Evolutionary conservation across 2,113 vertebrate species (phyloP).

Genomic region (Nibea albiflora): DNA sequence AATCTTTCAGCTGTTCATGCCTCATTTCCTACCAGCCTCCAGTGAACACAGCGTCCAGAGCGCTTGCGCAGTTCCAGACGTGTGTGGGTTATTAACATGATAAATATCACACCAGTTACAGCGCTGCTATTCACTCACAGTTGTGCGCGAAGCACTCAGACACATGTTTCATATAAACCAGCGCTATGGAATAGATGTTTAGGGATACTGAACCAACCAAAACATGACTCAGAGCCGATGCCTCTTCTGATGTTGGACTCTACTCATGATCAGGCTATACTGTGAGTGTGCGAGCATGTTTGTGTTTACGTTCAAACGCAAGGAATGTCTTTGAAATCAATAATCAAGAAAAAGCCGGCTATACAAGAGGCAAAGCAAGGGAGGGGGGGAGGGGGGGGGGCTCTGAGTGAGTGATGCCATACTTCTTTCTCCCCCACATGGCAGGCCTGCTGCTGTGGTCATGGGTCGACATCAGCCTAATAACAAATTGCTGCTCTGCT

Average conservation of each 20-base stretch:
- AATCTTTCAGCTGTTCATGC: conserved; percentile 61
- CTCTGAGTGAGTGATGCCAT: conserved; percentile 49
- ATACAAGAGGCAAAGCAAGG: background rate
- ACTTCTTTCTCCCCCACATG: conserved; percentile 44
- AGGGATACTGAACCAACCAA: conserved; percentile 16
- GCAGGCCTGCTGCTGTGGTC: conserved; percentile 69
- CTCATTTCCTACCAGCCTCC: conserved; percentile 66
- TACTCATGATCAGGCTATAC: background rate
- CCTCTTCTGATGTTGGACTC: conserved; percentile 9
- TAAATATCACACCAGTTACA: conserved; percentile 51
- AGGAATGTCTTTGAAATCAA: conserved; percentile 59
- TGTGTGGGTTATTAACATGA: conserved; percentile 68
- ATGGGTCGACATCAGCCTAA: conserved; percentile 71
- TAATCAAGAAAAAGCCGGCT: background rate
- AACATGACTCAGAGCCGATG: background rate
- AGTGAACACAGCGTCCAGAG: conserved; percentile 45
- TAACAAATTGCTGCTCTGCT: conserved; percentile 74
- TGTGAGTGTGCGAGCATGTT: conserved; percentile 13
- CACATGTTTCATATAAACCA: conserved; percentile 60
- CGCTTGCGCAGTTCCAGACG: conserved; percentile 52
- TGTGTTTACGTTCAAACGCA: conserved; percentile 42
- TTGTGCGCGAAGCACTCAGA: conserved; percentile 4
- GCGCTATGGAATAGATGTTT: conserved; percentile 1
- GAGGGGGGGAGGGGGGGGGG: conserved; percentile 27
- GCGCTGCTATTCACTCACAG: conserved; percentile 35